Percentiles rank a stretch among this genome's conserved stretches.
These are phyloP conservation scores for Tor tambroides DNA, from an alignment of 2,113 vertebrate genomes.

Conservation along the genomic window DNA sequence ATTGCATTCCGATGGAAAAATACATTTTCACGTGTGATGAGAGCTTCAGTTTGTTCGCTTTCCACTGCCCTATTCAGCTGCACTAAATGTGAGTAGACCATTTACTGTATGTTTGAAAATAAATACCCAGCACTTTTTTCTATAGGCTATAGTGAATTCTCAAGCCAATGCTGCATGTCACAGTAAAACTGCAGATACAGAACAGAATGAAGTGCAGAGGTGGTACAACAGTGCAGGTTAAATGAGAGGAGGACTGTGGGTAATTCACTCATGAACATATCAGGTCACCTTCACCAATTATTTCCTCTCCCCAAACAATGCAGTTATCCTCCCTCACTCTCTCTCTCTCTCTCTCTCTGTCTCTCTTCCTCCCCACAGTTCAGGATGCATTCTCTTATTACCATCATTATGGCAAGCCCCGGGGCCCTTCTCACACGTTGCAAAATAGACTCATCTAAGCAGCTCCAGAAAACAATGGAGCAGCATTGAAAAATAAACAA, in stretches of 20 bases:
- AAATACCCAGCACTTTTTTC: not conserved
- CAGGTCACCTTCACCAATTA: slow-evolving; percentile 72
- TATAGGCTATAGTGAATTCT: not conserved
- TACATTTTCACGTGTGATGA: not conserved
- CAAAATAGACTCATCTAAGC: slow-evolving; percentile 61
- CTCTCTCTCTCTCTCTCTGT: not conserved
- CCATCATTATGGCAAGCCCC: slow-evolving; percentile 75
- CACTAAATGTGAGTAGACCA: not conserved
- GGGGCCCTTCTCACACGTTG: slow-evolving; percentile 68
- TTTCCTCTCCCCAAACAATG: slow-evolving; percentile 58
- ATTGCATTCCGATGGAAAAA: slow-evolving; percentile 12
- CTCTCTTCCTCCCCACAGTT: slow-evolving; percentile 61
- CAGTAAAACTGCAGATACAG: slow-evolving; percentile 28
- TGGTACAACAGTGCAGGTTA: slow-evolving; percentile 23
- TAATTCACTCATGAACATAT: slow-evolving; percentile 51
- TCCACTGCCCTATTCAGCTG: not conserved
- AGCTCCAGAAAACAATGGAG: slow-evolving; percentile 70
- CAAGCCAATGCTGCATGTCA: not conserved
- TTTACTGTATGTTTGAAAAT: not conserved
- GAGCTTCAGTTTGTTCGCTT: not conserved
- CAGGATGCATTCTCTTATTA: slow-evolving; percentile 71
- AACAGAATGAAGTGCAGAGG: slow-evolving; percentile 25
- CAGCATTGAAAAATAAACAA: slow-evolving; percentile 68
- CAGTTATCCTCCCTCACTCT: slow-evolving; percentile 3
- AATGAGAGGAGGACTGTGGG: slow-evolving; percentile 22